Evolutionary conservation across 1,140 invertebrate species (phyloP).

Genomic region (Drosophila elegans): DNA sequence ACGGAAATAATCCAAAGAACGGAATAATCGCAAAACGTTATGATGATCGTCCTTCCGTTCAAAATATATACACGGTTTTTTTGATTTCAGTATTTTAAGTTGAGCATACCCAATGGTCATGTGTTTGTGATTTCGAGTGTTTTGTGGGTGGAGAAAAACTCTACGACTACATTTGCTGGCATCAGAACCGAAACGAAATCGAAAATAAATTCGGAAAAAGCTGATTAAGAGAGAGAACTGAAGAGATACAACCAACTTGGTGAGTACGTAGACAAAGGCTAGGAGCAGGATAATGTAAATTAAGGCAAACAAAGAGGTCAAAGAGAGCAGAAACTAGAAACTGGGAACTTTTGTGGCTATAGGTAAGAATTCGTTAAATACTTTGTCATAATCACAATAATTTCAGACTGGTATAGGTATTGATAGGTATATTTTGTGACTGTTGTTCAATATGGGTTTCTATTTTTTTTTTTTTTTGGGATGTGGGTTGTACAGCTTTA

Average conservation of each 20-base stretch:
- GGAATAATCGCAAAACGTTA: not conserved
- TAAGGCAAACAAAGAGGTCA: conserved; percentile 6
- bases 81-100: no score
- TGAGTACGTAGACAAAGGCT: conserved; percentile 18
- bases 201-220: conserved; percentile 36
- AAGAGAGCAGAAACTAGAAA: conserved; percentile 38
- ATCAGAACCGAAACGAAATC: conserved; percentile 42
- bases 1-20: not conserved
- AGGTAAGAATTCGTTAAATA: conserved; percentile 40
- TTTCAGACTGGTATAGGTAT: conserved; percentile 36
- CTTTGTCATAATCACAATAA: conserved; percentile 44
- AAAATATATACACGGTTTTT: conserved; percentile 4
- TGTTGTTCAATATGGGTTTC: conserved; percentile 28
- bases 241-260: conserved; percentile 11
- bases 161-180: conserved; percentile 56
- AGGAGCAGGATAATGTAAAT: conserved; percentile 22
- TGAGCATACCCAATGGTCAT: conserved; percentile 1
- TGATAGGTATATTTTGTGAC: conserved; percentile 36
- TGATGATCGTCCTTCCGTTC: conserved; percentile 1
- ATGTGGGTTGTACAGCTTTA: not conserved
- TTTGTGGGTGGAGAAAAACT: conserved; percentile 9
- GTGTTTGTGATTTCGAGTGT: conserved; percentile 9
- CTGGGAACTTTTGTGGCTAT: conserved; percentile 40
- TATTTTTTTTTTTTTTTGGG: not conserved
- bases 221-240: conserved; percentile 25